phyloP scores from a whole-genome alignment of 2,888 invertebrate genomes.

The Xestia rhomboidea region DNA sequence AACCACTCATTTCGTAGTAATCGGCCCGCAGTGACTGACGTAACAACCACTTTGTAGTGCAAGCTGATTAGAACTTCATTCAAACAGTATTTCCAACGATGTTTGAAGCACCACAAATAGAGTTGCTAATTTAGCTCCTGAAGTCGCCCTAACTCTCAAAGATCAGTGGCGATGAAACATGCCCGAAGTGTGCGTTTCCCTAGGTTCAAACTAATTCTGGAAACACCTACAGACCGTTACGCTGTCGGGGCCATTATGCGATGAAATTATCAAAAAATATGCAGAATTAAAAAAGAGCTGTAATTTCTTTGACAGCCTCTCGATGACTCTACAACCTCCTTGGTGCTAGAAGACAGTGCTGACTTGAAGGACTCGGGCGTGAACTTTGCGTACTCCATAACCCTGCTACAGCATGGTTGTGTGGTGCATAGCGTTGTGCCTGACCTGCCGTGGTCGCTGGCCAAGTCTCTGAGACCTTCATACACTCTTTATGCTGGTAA shows the following conservation, averaged over 20 bases:
- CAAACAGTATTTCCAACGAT: no score
- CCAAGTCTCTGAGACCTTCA: constrained; percentile 94
- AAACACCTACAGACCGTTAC: background rate
- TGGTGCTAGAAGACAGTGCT: constrained; percentile 87
- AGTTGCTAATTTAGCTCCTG: no score
- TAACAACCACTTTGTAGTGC: no score
- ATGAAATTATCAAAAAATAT: background rate
- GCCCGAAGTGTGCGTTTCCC: background rate
- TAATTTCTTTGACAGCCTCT: constrained; percentile 84
- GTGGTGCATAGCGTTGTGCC: constrained; percentile 96
- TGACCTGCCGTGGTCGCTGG: constrained; percentile 94
- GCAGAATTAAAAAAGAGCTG: background rate
- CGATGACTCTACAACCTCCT: constrained; percentile 90
- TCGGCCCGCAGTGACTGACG: no score
- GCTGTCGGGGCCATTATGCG: background rate
- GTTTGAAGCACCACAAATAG: no score
- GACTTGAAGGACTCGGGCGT: constrained; percentile 92
- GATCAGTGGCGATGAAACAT: background rate
- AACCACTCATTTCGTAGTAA: no score
- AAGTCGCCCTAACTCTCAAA: background rate
- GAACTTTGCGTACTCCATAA: constrained; percentile 96
- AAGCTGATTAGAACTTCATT: no score
- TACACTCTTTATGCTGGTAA: constrained; percentile 93
- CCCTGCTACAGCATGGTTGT: constrained; percentile 95
- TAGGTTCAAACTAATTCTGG: background rate